phyloP scores from a whole-genome alignment of 1,140 invertebrate species.

The Bombus terrestris region DNA sequence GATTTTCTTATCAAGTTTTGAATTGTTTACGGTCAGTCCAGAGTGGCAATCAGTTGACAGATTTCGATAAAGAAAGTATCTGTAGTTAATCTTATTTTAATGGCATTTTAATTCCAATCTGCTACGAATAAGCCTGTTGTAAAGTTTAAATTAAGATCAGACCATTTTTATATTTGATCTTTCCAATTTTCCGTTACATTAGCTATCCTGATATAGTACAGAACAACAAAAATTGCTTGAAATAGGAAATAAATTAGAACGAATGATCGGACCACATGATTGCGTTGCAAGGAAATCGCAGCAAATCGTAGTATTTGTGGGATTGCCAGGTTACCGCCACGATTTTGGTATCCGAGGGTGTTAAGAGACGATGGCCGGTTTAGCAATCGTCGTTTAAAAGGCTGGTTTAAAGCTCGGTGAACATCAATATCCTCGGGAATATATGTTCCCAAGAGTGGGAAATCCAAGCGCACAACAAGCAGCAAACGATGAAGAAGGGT shows the following conservation, averaged over 20 bases:
- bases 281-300: not conserved
- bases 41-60: no score
- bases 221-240: not conserved
- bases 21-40: not conserved
- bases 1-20: not conserved
- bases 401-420: constrained; percentile 15
- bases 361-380: constrained; percentile 19
- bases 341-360: not conserved
- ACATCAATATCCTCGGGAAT: constrained; percentile 35
- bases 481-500: not conserved
- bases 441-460: not conserved
- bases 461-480: constrained; percentile 18
- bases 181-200: not conserved
- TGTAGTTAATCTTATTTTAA: no score
- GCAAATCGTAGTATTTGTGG: not conserved
- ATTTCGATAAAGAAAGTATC: no score
- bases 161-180: no score
- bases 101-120: no score
- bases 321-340: not conserved
- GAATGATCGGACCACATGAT: not conserved
- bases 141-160: no score
- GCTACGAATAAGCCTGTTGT: no score
- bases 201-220: no score
- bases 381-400: constrained; percentile 22
- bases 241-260: not conserved